Evolutionary conservation across 2,888 invertebrate species (phyloP).

Genomic region (Agrilus mali): DNA sequence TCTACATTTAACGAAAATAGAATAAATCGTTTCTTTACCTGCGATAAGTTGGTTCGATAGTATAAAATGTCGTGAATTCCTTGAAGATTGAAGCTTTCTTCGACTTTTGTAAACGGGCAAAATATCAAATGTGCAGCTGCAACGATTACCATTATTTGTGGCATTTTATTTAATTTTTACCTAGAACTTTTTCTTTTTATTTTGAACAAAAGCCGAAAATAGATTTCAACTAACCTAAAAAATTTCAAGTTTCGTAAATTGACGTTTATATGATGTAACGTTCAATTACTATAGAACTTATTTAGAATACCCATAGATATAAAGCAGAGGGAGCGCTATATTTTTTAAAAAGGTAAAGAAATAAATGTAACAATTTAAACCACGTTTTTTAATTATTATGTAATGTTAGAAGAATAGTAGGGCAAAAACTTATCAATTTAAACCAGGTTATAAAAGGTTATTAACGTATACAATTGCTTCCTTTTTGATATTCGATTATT

Average conservation of each 20-base stretch:
- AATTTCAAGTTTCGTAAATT: not conserved
- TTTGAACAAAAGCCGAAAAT: conserved; percentile 24
- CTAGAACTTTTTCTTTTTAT: conserved; percentile 13
- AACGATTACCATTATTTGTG: conserved; percentile 59
- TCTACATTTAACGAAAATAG: not conserved
- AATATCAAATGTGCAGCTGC: conserved; percentile 69
- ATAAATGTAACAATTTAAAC: too few species aligned
- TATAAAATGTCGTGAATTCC: conserved; percentile 95
- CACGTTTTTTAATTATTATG: too few species aligned
- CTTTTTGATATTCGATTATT: conserved; percentile 3
- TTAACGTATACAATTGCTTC: not conserved
- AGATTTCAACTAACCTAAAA: conserved; percentile 23
- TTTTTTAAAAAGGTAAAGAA: too few species aligned
- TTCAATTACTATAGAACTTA: too few species aligned
- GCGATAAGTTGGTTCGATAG: conserved; percentile 66
- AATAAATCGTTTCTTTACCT: conserved; percentile 43
- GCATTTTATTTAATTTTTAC: conserved; percentile 39
- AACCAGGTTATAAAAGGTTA: too few species aligned
- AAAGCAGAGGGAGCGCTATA: too few species aligned
- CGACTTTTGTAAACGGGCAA: conserved; percentile 97
- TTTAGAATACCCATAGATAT: too few species aligned
- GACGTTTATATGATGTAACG: not conserved
- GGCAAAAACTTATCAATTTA: too few species aligned
- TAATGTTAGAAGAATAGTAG: too few species aligned
- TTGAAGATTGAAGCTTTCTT: conserved; percentile 98